These are phyloP conservation scores for Enchytraeus crypticus DNA, from an alignment of 2,888 invertebrate genomes.

Conservation along the genomic window DNA sequence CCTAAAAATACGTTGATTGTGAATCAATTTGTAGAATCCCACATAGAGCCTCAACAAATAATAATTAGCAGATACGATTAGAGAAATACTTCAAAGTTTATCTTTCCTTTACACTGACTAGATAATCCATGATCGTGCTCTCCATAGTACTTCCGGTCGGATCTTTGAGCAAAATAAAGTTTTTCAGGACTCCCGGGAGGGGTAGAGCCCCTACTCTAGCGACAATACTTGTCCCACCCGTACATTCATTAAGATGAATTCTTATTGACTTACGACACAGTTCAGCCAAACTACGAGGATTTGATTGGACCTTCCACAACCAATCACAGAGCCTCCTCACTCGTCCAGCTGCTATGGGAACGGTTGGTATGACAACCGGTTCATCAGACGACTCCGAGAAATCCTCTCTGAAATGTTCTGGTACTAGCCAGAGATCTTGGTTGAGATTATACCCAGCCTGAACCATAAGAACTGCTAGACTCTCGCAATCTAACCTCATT, in stretches of 20 bases:
- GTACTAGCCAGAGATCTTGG: conserved; percentile 23
- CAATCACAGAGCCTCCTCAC: conserved; percentile 23
- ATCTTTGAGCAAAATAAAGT: conserved; percentile 21
- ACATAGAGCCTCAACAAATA: too few species aligned
- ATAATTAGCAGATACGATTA: too few species aligned
- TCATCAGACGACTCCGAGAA: background rate
- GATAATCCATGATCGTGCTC: conserved; percentile 8
- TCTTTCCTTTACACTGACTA: too few species aligned
- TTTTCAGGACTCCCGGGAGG: conserved; percentile 19
- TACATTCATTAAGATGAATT: conserved; percentile 3
- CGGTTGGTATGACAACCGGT: conserved; percentile 1
- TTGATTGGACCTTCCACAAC: conserved; percentile 16
- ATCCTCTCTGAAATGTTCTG: background rate
- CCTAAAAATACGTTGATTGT: too few species aligned
- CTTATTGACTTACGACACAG: conserved; percentile 20
- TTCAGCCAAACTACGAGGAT: conserved; percentile 16
- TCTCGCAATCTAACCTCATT: conserved; percentile 27
- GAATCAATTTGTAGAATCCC: too few species aligned
- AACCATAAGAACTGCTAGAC: conserved; percentile 22
- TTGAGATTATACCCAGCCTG: conserved; percentile 24
- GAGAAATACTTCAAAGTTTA: too few species aligned
- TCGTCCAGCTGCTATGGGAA: conserved; percentile 21
- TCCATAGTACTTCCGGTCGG: conserved; percentile 12
- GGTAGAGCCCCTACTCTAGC: conserved; percentile 14
- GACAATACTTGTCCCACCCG: conserved; percentile 19